A percentile compares a stretch with the other conserved stretches of the same genome.
Conservation (phyloP, 2,797 vertebrate genomes). For the Lutjanus argentimaculatus region DNA sequence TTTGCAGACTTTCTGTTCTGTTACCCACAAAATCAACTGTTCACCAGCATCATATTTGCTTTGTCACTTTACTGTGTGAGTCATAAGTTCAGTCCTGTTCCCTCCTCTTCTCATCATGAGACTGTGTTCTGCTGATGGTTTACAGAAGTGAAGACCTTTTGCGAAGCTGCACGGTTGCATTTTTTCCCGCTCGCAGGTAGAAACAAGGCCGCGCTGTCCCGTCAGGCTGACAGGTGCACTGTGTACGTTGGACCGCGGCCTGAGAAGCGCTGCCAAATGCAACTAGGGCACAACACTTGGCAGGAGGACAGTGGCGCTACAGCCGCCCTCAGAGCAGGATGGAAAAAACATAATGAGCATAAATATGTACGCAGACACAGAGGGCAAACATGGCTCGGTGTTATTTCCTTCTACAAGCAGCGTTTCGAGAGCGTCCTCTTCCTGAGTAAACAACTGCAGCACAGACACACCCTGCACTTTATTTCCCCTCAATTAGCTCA, state of each 20-base stretch:
- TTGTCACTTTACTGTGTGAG: too few species aligned
- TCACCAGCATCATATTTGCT: too few species aligned
- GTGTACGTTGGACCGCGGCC: slow-evolving; percentile 54
- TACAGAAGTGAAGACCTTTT: not conserved
- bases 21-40: too few species aligned
- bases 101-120: too few species aligned
- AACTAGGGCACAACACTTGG: slow-evolving; percentile 62
- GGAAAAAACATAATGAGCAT: slow-evolving; percentile 73
- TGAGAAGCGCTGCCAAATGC: slow-evolving; percentile 62
- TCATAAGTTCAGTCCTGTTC: too few species aligned
- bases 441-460: slow-evolving; percentile 42
- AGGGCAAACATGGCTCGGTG: slow-evolving; percentile 40
- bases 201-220: slow-evolving; percentile 55
- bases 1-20: too few species aligned
- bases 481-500: slow-evolving; percentile 30
- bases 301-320: slow-evolving; percentile 25
- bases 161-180: not conserved
- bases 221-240: slow-evolving; percentile 70
- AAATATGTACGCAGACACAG: slow-evolving; percentile 59
- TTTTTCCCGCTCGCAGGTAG: slow-evolving; percentile 20
- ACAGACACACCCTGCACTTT: slow-evolving; percentile 29
- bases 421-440: slow-evolving; percentile 1
- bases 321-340: slow-evolving; percentile 36
- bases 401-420: slow-evolving; percentile 33
- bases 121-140: not conserved